Conservation (phyloP, 2,113 vertebrate species). For the Macheiramphus alcinus region DNA sequence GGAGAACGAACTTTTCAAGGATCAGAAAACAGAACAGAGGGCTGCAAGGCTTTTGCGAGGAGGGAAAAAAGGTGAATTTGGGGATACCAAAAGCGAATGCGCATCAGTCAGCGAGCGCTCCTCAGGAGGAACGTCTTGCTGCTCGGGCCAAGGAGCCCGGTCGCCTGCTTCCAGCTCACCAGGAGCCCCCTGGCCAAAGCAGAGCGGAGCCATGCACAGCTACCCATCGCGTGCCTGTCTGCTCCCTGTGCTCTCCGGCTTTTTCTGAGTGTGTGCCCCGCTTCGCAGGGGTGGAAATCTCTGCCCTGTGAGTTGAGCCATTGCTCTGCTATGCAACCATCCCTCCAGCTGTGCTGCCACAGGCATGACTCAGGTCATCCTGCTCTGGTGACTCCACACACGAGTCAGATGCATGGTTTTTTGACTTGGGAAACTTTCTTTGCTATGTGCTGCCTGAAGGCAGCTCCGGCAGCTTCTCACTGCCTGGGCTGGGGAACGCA, state of each 20-base stretch:
- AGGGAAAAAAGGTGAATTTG: not conserved
- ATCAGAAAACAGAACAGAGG: not conserved
- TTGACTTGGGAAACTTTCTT: not conserved
- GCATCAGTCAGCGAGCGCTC: not conserved
- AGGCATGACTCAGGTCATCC: not conserved
- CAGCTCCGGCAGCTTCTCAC: not conserved
- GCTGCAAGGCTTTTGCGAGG: not conserved
- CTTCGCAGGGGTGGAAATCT: not conserved
- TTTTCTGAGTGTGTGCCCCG: not conserved
- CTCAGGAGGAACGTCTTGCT: not conserved
- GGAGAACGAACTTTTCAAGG: not conserved
- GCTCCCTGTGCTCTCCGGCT: not conserved
- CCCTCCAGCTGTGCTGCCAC: not conserved
- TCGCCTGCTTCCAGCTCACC: not conserved
- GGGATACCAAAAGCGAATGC: not conserved
- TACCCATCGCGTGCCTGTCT: not conserved
- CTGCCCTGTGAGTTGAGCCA: not conserved
- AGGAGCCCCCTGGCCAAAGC: not conserved
- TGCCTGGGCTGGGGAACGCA: not conserved
- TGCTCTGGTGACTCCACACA: not conserved
- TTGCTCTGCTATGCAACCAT: not conserved
- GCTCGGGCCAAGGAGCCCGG: not conserved
- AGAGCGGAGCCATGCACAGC: fast-evolving
- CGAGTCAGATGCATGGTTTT: not conserved
- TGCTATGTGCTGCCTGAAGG: not conserved